Conservation (phyloP, 2,888 invertebrate genomes). For the Ophion ellenae region DNA sequence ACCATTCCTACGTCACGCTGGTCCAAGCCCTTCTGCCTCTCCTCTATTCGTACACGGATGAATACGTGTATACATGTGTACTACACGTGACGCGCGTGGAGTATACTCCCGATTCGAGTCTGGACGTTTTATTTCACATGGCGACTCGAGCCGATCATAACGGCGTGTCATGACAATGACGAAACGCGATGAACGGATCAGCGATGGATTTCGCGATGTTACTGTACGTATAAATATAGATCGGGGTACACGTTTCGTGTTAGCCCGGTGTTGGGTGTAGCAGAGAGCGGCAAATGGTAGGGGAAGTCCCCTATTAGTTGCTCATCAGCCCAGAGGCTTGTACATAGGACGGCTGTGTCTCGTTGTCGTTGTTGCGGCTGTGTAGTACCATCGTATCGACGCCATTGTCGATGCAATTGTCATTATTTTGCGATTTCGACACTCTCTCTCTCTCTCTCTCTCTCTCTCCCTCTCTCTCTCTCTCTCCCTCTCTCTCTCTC, state of each 20-base stretch:
- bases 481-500: neutral
- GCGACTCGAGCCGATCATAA: constrained; percentile 73
- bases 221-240: constrained; percentile 55
- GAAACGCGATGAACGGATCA: constrained; percentile 73
- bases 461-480: constrained; percentile 3
- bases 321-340: constrained; percentile 80
- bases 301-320: constrained; percentile 80
- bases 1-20: neutral
- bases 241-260: constrained; percentile 24
- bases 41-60: neutral
- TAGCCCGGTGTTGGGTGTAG: constrained; percentile 53
- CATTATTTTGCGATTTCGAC: constrained; percentile 81
- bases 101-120: too few species aligned
- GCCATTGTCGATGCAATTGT: constrained; percentile 79
- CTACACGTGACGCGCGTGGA: constrained; percentile 4
- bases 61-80: neutral
- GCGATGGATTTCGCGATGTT: constrained; percentile 59
- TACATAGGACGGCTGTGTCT: constrained; percentile 37
- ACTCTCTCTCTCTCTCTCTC: constrained; percentile 4
- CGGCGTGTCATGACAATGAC: constrained; percentile 73
- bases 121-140: constrained; percentile 59
- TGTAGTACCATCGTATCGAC: constrained; percentile 70
- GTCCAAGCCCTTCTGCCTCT: neutral
- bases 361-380: constrained; percentile 79
- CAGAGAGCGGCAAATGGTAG: constrained; percentile 53